Evolutionary conservation across 64 coral and sea anemone species (phyloP), one percentile per base, ranked within the genome.

Genomic region (Catalaphyllia jardinei): DNA sequence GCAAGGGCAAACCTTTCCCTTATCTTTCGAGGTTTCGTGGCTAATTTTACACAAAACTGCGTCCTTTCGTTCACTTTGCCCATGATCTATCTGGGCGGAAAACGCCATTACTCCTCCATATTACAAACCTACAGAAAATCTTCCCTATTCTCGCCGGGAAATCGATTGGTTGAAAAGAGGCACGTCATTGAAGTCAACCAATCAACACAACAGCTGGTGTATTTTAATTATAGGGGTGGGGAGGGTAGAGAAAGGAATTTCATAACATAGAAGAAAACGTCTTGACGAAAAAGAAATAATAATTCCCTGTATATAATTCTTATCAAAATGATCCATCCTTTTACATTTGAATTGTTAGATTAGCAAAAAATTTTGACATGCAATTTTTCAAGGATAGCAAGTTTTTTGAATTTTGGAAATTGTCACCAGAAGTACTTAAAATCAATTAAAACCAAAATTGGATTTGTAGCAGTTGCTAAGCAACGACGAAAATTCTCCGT

Each of bases 91-190:
- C 95, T 93, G 95, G 95, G 95, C 95, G 95, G 95, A 97, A 97
- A 97, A 97, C 95, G 95, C 95, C 95, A 97, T 97, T 97, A 97
- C 91, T 97, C 80, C 91, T 92, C 95, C 95, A 97, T 97, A 93
- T 93, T 97, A 91, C 92, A 83, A 87, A 87, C 87, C 79, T 82
- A 73, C 91, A 78, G 86, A 88, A 71, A 92, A 90, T 72, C 54
- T 57, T 71, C 62, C 81, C 57, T 82, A 54, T 71, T 87, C 74
- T 76, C 69, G 71, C 91, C 69, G 88, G 87, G 83, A 86, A 89
- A 93, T 93, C 94, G 91, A 96, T 96, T 96, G 94, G 94, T 93
- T 89, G 81, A 91, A 91, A 91, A 91, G 64, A 71, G 72, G 91
- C 73, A 95, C 94, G 94, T 95, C 94, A 95, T 81, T 73, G 22